Percentiles rank a stretch among this genome's conserved stretches.
Evolutionary conservation across 2,888 invertebrate species (phyloP).

Genomic region (Galerucella pusilla): DNA sequence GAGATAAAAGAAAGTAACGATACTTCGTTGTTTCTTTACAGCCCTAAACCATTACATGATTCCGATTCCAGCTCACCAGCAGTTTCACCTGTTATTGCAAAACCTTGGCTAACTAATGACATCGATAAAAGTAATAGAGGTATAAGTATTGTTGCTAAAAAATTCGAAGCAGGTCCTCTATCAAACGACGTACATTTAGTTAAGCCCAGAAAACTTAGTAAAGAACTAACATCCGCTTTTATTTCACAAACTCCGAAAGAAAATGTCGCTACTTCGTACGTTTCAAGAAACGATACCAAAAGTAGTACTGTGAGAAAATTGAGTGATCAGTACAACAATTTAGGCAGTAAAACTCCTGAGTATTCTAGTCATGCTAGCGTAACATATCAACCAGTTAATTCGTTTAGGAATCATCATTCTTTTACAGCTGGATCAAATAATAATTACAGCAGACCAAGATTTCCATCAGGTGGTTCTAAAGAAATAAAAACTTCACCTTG

Average conservation of each 20-base stretch:
- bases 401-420: constrained; percentile 3
- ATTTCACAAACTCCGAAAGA: constrained; percentile 49
- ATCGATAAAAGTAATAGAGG: constrained; percentile 65
- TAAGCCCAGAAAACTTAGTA: constrained; percentile 56
- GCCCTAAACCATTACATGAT: constrained; percentile 59
- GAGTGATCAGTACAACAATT: constrained; percentile 61
- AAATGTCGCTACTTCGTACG: constrained; percentile 56
- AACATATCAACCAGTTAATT: constrained; percentile 40
- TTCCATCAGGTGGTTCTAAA: constrained; percentile 8
- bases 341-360: constrained; percentile 43
- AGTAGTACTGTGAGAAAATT: constrained; percentile 60
- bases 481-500: constrained; percentile 19
- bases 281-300: constrained; percentile 53
- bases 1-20: constrained; percentile 47
- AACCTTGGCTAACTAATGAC: constrained; percentile 67
- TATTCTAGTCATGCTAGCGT: constrained; percentile 48
- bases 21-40: constrained; percentile 60
- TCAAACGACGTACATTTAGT: constrained; percentile 46
- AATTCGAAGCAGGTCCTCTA: constrained; percentile 66
- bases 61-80: constrained; percentile 42
- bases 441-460: constrained; percentile 14
- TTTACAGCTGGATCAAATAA: constrained; percentile 3
- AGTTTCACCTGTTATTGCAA: constrained; percentile 49
- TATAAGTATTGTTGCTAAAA: constrained; percentile 68
- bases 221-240: constrained; percentile 54